Percentiles rank a stretch among this genome's conserved stretches.
These are phyloP conservation scores for Hippolais icterina DNA, from an alignment of 2,113 vertebrate species.

Conservation along the genomic window DNA sequence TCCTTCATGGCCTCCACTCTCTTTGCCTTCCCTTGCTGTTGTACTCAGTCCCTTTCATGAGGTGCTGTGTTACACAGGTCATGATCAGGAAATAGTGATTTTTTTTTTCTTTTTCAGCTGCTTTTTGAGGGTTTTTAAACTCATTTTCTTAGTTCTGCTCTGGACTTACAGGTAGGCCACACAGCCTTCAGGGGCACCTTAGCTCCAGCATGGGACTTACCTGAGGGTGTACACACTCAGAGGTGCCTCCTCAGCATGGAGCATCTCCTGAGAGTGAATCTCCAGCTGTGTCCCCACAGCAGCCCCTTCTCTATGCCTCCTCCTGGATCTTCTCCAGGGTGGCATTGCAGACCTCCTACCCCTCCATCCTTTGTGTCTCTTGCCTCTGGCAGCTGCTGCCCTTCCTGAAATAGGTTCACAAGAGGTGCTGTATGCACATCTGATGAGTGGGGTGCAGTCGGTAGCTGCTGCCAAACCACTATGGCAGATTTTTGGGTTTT, in stretches of 20 bases:
- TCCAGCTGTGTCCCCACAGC: background rate
- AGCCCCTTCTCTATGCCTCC: background rate
- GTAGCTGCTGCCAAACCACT: background rate
- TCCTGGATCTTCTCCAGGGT: background rate
- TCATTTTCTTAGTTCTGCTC: background rate
- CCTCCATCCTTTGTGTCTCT: background rate
- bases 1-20: background rate
- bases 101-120: background rate
- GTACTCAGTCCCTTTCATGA: background rate
- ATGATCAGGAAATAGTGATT: background rate
- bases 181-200: background rate
- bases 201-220: background rate
- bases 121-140: background rate
- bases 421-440: fast-evolving
- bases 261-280: background rate
- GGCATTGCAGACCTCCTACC: background rate
- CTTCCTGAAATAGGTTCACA: background rate
- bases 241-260: background rate
- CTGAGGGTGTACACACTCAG: background rate
- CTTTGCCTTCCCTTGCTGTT: background rate
- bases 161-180: background rate
- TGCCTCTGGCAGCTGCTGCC: background rate
- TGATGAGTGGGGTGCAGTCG: background rate
- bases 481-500: background rate
- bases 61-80: background rate